A percentile compares a stretch with the other conserved stretches of the same genome.
Evolutionary conservation across 2,113 vertebrate species (phyloP).

Genomic region (Oryzias woworae): DNA sequence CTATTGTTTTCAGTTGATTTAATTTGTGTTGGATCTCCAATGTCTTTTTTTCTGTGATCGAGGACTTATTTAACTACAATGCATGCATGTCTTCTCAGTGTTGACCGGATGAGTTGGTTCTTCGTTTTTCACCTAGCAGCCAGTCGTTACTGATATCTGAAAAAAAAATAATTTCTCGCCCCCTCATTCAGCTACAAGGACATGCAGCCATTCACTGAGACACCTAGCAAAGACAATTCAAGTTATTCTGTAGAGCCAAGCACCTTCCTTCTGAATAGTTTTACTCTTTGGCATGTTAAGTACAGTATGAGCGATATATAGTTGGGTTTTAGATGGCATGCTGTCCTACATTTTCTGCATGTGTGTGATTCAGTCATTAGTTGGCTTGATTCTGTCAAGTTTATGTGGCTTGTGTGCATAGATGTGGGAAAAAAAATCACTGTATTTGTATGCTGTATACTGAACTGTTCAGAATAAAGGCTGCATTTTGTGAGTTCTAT

Average conservation of each 20-base stretch:
- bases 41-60: too few relatives aligned
- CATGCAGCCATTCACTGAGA: constrained; percentile 23
- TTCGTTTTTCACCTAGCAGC: constrained; percentile 46
- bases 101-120: constrained; percentile 45
- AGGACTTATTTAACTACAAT: too few relatives aligned
- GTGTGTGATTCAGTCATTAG: too few relatives aligned
- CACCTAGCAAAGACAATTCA: constrained; percentile 16
- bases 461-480: too few relatives aligned
- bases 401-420: too few relatives aligned
- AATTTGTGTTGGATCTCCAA: too few relatives aligned
- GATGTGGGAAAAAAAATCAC: too few relatives aligned
- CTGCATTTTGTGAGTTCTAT: too few relatives aligned
- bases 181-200: constrained; percentile 41
- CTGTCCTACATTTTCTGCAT: too few relatives aligned
- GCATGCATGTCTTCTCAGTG: constrained; percentile 1
- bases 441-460: too few relatives aligned
- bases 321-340: background rate
- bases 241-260: background rate
- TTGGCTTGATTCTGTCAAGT: too few relatives aligned
- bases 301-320: background rate
- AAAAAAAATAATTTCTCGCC: constrained; percentile 44
- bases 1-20: too few relatives aligned
- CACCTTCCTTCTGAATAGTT: background rate
- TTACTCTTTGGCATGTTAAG: background rate
- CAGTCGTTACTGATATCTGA: constrained; percentile 19